A percentile compares a stretch with the other conserved stretches of the same genome.
Evolutionary conservation across 2,888 invertebrate genomes (phyloP).

Genomic region (Trypoxylon attenuatum): DNA sequence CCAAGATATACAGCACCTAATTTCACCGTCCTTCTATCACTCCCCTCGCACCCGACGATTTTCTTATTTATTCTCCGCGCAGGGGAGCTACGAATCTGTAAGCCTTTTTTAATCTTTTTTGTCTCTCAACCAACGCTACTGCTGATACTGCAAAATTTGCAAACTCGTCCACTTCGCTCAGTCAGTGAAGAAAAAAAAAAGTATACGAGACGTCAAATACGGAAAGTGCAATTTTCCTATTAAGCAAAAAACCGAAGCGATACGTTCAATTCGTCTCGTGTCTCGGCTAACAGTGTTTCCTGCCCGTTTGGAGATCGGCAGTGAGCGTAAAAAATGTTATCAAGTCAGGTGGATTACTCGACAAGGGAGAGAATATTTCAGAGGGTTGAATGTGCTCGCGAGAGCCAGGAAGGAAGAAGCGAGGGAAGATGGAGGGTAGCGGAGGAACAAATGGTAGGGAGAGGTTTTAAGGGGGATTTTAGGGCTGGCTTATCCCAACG

Average conservation of each 20-base stretch:
- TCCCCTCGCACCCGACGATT: not conserved
- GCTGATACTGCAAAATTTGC: too few species aligned
- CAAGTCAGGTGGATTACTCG: constrained; percentile 23
- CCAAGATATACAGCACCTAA: not conserved
- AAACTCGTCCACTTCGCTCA: too few species aligned
- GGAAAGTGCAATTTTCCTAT: too few species aligned
- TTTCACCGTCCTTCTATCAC: constrained; percentile 2
- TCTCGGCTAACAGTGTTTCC: too few species aligned
- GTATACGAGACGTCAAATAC: too few species aligned
- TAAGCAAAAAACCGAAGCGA: too few species aligned
- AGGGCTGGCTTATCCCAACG: constrained; percentile 16
- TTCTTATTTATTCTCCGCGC: not conserved
- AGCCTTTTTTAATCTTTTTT: too few species aligned
- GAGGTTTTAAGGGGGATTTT: constrained; percentile 15
- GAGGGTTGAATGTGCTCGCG: constrained; percentile 4
- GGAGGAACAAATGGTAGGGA: constrained; percentile 19
- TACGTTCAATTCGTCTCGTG: too few species aligned
- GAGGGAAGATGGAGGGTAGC: constrained; percentile 1
- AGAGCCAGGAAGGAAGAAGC: not conserved
- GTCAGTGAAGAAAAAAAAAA: too few species aligned
- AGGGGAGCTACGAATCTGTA: too few species aligned
- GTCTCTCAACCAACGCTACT: too few species aligned
- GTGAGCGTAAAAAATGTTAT: constrained; percentile 12
- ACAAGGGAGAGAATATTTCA: constrained; percentile 24
- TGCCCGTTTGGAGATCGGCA: constrained; percentile 2